Evolutionary conservation across 2,888 invertebrate species (phyloP).

Genomic region (Acanthacorydalis orientalis): DNA sequence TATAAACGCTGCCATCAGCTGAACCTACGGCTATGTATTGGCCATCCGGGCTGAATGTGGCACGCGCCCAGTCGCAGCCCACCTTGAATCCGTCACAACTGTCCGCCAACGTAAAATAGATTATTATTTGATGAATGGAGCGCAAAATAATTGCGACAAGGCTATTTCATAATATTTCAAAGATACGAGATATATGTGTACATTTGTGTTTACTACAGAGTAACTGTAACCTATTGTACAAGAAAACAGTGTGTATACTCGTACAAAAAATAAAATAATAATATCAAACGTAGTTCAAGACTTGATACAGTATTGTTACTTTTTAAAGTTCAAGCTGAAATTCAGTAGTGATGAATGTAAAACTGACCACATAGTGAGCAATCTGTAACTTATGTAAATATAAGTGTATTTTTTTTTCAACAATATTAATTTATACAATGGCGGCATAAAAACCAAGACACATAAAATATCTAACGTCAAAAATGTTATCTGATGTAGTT

Average conservation of each 20-base stretch:
- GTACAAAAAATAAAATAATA: neutral
- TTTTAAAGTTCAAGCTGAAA: no score
- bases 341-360: no score
- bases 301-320: no score
- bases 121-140: neutral
- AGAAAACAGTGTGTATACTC: neutral
- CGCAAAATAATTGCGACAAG: constrained; percentile 1
- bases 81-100: constrained; percentile 93
- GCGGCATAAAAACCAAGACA: no score
- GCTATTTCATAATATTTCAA: neutral
- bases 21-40: constrained; percentile 83
- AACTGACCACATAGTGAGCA: no score
- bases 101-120: constrained; percentile 13
- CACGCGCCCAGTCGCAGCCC: constrained; percentile 86
- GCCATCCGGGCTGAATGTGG: constrained; percentile 82
- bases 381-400: no score
- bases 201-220: neutral
- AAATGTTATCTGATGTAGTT: no score
- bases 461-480: no score
- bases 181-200: neutral
- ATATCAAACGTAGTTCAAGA: no score
- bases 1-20: constrained; percentile 75
- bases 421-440: no score
- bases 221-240: neutral
- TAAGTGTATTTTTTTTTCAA: no score